These are phyloP conservation scores for Calcarius lapponicus DNA, from an alignment of 2,797 vertebrate genomes.

Conservation along the genomic window DNA sequence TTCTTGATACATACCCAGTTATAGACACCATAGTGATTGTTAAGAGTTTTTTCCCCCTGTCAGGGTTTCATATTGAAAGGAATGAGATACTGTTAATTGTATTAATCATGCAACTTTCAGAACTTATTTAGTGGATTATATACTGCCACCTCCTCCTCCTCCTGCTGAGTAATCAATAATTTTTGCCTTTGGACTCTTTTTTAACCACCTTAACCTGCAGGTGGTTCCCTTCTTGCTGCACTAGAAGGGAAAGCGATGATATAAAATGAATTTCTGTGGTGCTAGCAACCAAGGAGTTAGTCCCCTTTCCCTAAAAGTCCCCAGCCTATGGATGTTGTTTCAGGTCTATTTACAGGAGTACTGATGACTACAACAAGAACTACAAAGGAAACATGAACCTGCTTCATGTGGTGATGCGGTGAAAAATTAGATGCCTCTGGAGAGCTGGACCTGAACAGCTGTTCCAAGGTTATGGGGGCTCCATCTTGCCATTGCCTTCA, in stretches of 20 bases:
- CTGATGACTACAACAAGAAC: background rate
- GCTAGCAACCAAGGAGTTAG: background rate
- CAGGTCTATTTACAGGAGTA: slow-evolving; percentile 20
- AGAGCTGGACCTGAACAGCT: background rate
- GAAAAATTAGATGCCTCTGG: slow-evolving; percentile 11
- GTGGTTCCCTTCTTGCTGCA: background rate
- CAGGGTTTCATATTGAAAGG: background rate
- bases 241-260: background rate
- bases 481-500: background rate
- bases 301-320: background rate
- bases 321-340: background rate
- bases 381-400: slow-evolving; percentile 13
- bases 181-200: background rate
- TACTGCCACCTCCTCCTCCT: background rate
- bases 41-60: background rate
- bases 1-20: background rate
- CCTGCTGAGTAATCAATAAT: background rate
- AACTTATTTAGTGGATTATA: background rate
- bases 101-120: background rate
- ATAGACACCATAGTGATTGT: background rate
- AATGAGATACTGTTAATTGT: background rate
- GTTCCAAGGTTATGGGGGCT: background rate
- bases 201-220: background rate
- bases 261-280: background rate
- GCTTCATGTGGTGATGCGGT: background rate